These are phyloP conservation scores for Nebria ingens DNA, from an alignment of 1,140 invertebrate species.

Conservation along the genomic window DNA sequence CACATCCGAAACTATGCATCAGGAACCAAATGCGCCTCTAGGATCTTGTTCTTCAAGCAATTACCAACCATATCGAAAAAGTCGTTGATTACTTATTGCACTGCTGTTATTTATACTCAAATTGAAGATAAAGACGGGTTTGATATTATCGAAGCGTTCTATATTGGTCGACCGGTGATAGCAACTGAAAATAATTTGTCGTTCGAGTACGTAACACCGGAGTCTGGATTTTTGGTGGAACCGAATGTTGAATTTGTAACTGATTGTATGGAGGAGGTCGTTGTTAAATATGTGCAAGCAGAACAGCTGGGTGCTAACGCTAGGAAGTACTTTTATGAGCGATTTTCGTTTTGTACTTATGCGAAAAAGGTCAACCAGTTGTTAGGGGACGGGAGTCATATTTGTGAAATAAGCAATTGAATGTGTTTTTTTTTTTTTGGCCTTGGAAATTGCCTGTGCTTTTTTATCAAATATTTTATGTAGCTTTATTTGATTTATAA, in stretches of 20 bases:
- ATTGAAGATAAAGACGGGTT: background rate
- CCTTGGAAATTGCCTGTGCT: too few species aligned
- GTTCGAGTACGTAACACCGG: background rate
- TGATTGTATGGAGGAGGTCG: background rate
- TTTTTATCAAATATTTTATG: too few species aligned
- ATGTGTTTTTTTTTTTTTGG: background rate
- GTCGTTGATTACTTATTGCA: background rate
- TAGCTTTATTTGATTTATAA: too few species aligned
- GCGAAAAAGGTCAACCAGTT: background rate
- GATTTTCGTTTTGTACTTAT: background rate
- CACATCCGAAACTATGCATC: background rate
- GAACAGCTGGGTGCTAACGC: background rate
- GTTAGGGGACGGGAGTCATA: background rate
- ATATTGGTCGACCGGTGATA: background rate
- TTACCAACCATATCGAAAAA: background rate
- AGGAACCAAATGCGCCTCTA: background rate
- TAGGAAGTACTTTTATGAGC: background rate
- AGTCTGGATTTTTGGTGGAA: background rate
- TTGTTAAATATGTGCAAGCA: background rate
- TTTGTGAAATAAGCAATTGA: background rate
- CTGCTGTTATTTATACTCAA: background rate
- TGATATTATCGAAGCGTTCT: background rate
- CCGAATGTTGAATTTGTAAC: background rate
- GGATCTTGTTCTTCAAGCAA: background rate
- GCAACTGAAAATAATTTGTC: background rate